Evolutionary conservation across 2,797 vertebrate genomes (phyloP).

Genomic region (Aeoliscus strigatus): DNA sequence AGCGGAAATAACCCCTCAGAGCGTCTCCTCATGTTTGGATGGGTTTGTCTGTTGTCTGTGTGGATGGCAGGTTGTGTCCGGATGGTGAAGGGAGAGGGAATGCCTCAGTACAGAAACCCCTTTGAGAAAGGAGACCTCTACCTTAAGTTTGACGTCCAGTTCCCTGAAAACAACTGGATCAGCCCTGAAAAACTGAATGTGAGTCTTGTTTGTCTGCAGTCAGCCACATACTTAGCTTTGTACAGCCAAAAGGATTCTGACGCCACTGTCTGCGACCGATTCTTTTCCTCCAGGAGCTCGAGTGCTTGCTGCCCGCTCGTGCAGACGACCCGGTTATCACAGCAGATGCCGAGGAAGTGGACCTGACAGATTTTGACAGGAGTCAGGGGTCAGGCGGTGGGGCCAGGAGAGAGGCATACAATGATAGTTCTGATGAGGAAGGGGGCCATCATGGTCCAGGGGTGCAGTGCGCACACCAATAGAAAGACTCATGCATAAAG

Average conservation of each 20-base stretch:
- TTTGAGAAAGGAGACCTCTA: conserved; percentile 98
- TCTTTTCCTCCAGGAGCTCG: conserved; percentile 83
- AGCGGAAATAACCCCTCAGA: too few relatives aligned
- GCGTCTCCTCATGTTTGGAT: background rate
- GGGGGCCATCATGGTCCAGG: conserved; percentile 92
- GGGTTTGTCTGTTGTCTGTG: conserved; percentile 11
- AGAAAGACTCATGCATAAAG: conserved; percentile 62
- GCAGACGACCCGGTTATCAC: conserved; percentile 86
- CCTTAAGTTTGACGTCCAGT: conserved; percentile 96
- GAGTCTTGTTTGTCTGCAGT: conserved; percentile 55
- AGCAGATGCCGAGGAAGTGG: conserved; percentile 92
- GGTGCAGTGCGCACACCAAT: conserved; percentile 98
- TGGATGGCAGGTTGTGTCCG: conserved; percentile 81
- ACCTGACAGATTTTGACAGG: conserved; percentile 92
- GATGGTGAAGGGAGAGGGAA: conserved; percentile 93
- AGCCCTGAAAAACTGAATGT: conserved; percentile 94
- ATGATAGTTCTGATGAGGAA: conserved; percentile 97
- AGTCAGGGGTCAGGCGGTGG: conserved; percentile 86
- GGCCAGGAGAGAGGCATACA: conserved; percentile 92
- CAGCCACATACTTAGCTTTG: too few relatives aligned
- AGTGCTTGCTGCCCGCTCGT: conserved; percentile 93
- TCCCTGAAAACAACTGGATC: conserved; percentile 99
- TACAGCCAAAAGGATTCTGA: too few relatives aligned
- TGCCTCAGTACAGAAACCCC: conserved; percentile 98
- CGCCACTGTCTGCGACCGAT: too few relatives aligned